Evolutionary conservation across 2,888 invertebrate genomes (phyloP), one percentile per base, ranked within the genome.

Genomic region (Drosophila subquinaria): DNA sequence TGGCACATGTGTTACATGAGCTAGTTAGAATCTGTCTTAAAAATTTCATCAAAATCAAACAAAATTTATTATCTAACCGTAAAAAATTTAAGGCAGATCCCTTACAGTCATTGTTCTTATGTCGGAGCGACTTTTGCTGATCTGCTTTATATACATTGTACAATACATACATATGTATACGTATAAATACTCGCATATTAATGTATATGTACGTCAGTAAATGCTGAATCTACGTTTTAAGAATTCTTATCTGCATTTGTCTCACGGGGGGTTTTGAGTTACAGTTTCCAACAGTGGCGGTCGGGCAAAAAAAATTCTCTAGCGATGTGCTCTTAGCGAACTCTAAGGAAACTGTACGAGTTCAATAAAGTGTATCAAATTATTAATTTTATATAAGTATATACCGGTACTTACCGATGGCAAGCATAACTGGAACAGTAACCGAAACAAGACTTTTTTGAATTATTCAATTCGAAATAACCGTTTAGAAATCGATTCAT

Each of bases 191-290:
- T 1, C n/a, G n/a, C 36, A n/a, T 27, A 27, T 23, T 27, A 8
- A 8, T 1, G 5, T 45, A 47, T 5, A 47, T n/a, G 2, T 48
- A 36, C 13, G 4, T 27, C 27, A 27, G 27, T 27, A 15, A 9
- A 17, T 11, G 11, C 30, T 40, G 10, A 15, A 53, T 53, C 15
- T 27, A 8, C 30, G 15, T 13, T 3, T 30, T 27, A 30, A 42
- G 8, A 10, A 53, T 27, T n/a, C 53, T 53, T 55, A 55, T 55
- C 42, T 30, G 42, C 13, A 6, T 55, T 17, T 17, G 17, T 20
- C 2, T 55, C 13, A 13, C 40, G 15, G 23, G n/a, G 51, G n/a
- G n/a, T 38, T 52, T 38, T 38, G 23, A 36, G 10, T 33, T 33
- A 27, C 27, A 30, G 8, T 30, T 8, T 8, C 8, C 30, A 30